Conservation (phyloP, 2,797 vertebrate species). For the Cephalopachus bancanus region DNA sequence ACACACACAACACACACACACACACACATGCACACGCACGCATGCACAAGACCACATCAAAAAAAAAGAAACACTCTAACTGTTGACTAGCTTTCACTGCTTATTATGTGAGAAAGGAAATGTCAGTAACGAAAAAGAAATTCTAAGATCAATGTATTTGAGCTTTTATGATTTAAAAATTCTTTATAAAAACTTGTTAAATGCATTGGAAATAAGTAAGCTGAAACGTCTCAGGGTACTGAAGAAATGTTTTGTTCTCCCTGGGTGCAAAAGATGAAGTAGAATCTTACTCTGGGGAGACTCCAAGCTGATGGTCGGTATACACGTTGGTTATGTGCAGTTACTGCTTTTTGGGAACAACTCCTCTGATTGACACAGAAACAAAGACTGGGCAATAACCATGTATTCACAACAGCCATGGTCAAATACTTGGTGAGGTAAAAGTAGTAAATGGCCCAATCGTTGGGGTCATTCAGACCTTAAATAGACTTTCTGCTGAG, state of each 20-base stretch:
- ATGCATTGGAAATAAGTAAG: slow-evolving; percentile 64
- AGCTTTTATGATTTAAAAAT: slow-evolving; percentile 76
- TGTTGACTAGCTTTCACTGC: slow-evolving; percentile 74
- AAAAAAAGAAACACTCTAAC: slow-evolving; percentile 61
- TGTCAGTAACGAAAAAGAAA: slow-evolving; percentile 79
- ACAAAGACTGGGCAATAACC: background rate
- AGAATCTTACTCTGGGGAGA: background rate
- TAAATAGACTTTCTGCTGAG: slow-evolving; percentile 59
- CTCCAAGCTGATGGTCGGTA: background rate
- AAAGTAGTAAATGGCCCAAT: slow-evolving; percentile 45
- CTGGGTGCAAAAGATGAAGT: slow-evolving; percentile 21
- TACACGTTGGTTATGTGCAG: background rate
- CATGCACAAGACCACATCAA: slow-evolving; percentile 57
- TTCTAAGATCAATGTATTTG: slow-evolving; percentile 71
- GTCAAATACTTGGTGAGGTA: slow-evolving; percentile 57
- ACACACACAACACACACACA: background rate
- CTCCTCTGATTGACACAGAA: slow-evolving; percentile 38
- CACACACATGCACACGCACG: too few relatives aligned
- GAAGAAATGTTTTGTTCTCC: slow-evolving; percentile 54
- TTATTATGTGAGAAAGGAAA: slow-evolving; percentile 75
- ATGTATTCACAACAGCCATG: background rate
- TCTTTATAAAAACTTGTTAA: slow-evolving; percentile 64
- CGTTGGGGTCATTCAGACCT: background rate
- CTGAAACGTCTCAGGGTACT: slow-evolving; percentile 29
- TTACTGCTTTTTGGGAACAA: background rate